phyloP scores from a whole-genome alignment of 2,113 vertebrate species.

The Lepus europaeus region DNA sequence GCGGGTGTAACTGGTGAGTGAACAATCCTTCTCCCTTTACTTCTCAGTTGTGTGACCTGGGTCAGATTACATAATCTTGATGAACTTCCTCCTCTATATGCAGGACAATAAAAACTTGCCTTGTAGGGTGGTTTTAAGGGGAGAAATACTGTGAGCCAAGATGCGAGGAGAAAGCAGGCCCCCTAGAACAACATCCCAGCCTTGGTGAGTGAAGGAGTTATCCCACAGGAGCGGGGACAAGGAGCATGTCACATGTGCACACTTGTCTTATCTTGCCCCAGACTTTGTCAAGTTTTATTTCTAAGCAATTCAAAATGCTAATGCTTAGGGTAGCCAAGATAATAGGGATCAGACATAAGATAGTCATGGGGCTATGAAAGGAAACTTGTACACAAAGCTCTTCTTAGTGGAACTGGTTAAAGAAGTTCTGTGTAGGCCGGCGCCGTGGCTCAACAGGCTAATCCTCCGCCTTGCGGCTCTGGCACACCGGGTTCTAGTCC shows the following conservation, averaged over 20 bases:
- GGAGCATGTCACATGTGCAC: neutral
- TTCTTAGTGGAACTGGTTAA: conserved; percentile 52
- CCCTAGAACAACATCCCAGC: neutral
- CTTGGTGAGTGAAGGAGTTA: neutral
- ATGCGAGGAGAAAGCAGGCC: neutral
- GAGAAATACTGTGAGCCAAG: neutral
- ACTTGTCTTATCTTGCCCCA: neutral
- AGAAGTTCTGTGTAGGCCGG: neutral
- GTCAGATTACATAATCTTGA: conserved; percentile 40
- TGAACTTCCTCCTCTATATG: neutral
- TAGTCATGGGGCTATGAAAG: neutral
- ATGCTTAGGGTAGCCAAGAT: neutral
- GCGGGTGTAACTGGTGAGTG: neutral
- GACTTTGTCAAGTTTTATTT: conserved; percentile 44
- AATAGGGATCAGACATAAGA: neutral
- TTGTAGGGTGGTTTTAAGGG: neutral
- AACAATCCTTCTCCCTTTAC: neutral
- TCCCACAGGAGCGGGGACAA: neutral
- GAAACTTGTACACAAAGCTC: conserved; percentile 3
- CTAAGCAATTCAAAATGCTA: conserved; percentile 34
- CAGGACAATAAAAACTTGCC: neutral
- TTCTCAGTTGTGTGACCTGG: conserved; percentile 18
- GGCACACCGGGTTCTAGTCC: no score
- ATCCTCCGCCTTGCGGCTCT: no score
- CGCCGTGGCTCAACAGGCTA: no score